These are phyloP conservation scores for Microplitis mediator DNA, from an alignment of 1,140 invertebrate species.

Conservation along the genomic window DNA sequence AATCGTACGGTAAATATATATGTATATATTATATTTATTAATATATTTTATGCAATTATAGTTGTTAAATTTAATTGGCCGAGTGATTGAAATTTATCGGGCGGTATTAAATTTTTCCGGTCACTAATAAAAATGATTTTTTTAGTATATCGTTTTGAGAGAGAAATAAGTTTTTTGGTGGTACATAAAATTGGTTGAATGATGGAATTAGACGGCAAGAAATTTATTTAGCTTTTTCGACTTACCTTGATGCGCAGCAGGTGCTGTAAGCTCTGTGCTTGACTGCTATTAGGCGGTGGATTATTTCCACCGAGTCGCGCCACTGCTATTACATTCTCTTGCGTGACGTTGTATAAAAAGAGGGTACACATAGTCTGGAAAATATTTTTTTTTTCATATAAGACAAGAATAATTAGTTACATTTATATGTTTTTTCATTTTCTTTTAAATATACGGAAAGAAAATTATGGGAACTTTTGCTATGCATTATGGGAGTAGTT, in stretches of 20 bases:
- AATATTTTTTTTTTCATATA: background rate
- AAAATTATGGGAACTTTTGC: too few species aligned
- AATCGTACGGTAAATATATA: conserved; percentile 6
- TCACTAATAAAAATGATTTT: too few species aligned
- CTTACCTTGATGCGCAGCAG: conserved; percentile 62
- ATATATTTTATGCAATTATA: background rate
- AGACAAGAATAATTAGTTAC: background rate
- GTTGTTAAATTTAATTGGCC: background rate
- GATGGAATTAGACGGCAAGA: background rate
- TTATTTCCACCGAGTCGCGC: conserved; percentile 76
- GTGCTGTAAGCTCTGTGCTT: conserved; percentile 57
- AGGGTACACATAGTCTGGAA: conserved; percentile 79
- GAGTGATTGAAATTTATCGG: too few species aligned
- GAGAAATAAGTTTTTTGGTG: too few species aligned
- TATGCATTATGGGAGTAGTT: too few species aligned
- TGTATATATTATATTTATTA: background rate
- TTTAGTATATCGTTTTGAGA: too few species aligned
- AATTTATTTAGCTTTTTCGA: conserved; percentile 10
- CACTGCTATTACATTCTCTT: conserved; percentile 85
- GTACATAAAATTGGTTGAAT: background rate
- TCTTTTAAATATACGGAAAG: too few species aligned
- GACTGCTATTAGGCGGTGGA: conserved; percentile 57
- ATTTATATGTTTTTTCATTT: too few species aligned
- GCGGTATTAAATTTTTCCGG: too few species aligned
- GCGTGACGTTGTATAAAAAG: conserved; percentile 81